Base-by-base conservation (phyloP, 2,113 vertebrate genomes). In the Corythoichthys haematopterus region DNA sequence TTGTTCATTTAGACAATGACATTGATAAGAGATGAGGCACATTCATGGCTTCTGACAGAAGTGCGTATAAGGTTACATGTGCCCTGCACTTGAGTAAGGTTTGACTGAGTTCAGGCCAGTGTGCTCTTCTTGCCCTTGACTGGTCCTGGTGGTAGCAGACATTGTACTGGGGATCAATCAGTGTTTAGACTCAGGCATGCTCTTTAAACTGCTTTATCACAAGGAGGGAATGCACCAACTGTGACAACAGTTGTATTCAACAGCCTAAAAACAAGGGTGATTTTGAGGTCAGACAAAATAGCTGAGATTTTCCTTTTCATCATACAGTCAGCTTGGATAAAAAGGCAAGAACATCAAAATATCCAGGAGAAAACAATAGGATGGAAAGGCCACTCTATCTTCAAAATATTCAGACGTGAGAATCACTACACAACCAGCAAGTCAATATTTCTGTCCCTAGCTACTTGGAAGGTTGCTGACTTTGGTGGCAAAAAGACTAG, bases 1-100 rank as follows among this genome's bases (percentile, higher is more conserved):
- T 83, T 89, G 89, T 87, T 89, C 85, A 74, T 78, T 65, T 74
- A 85, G 87, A 92, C 90, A 90, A 89, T 84, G 82, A 79, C 74
- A 81, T 64, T 79, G 84, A 90, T 87, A 83, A 85, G 80, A 84
- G 85, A 88, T 79, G 73, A 73, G 75, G 78, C 15, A 55, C 52
- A 35, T 71, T 65, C 52, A 47, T 79, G 76, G 78, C 78, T 79
- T 83, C 83, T 71, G 73, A 84, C 76, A 82, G 80, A 82, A 77
- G 66, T 77, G 69, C 48, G 80, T 84, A 73, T 87, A 78, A 72
- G 71, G 81, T 90, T 88, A 78, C 85, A 73, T 56, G 75, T 65
- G 43, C 50, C 68, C 69, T 33, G 33, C 66, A 37, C 58, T n/a
- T 46, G 60, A 75, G 63, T 65, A 57, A 73, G 75, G 77, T 68